phyloP scores from a whole-genome alignment of 2,888 invertebrate species.

The Drosophila longiperda region DNA sequence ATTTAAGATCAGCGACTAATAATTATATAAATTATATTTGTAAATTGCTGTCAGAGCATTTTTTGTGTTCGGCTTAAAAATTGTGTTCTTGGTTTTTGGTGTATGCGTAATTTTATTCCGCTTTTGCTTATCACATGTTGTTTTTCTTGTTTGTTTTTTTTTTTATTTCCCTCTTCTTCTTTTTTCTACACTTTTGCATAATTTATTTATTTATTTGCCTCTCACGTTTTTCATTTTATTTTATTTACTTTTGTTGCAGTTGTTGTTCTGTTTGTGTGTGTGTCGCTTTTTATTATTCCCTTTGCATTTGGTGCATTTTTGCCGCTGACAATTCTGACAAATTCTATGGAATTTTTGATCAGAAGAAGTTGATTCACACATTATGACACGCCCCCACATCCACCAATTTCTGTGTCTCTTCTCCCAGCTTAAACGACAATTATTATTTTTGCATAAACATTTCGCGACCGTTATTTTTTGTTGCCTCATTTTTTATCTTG shows the following conservation, averaged over 20 bases:
- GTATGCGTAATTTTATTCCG: slow-evolving; percentile 54
- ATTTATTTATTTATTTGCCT: slow-evolving; percentile 50
- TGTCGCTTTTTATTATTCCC: slow-evolving; percentile 23
- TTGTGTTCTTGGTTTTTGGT: neutral
- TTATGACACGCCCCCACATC: slow-evolving; percentile 7
- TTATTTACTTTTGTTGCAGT: slow-evolving; percentile 13
- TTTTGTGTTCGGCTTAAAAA: neutral
- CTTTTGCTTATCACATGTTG: slow-evolving; percentile 61
- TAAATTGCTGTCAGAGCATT: slow-evolving; percentile 20
- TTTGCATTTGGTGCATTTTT: slow-evolving; percentile 59
- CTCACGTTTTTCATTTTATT: slow-evolving; percentile 37
- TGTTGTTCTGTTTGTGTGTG: slow-evolving; percentile 17
- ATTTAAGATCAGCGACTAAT: neutral
- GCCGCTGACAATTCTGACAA: slow-evolving; percentile 59
- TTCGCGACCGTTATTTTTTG: too few relatives aligned
- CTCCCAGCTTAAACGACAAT: slow-evolving; percentile 32
- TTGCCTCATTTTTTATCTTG: slow-evolving; percentile 5
- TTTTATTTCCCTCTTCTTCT: neutral
- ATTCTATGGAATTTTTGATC: slow-evolving; percentile 57
- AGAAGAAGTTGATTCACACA: slow-evolving; percentile 61
- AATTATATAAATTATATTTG: neutral
- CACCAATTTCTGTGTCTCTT: neutral
- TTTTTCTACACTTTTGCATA: slow-evolving; percentile 19
- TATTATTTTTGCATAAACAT: slow-evolving; percentile 48
- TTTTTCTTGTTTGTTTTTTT: slow-evolving; percentile 6